A percentile compares a stretch with the other conserved stretches of the same genome.
These are phyloP conservation scores for Sibirionetta formosa DNA, from an alignment of 2,797 vertebrate genomes.

Conservation along the genomic window DNA sequence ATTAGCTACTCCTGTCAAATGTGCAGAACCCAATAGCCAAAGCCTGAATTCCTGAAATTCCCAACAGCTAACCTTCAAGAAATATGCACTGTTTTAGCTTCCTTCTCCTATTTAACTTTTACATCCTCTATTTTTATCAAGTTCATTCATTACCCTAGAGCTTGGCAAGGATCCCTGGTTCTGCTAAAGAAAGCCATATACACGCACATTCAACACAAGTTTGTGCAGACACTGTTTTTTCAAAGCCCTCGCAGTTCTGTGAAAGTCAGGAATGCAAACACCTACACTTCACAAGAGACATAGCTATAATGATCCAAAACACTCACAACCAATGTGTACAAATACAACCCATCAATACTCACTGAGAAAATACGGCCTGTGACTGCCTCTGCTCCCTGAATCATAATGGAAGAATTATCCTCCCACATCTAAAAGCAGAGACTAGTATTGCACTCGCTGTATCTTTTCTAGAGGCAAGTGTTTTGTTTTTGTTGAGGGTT, in stretches of 20 bases:
- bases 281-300: slow-evolving; percentile 57
- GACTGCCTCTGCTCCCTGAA: slow-evolving; percentile 49
- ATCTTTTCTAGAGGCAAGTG: background rate
- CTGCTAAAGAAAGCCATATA: slow-evolving; percentile 23
- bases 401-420: slow-evolving; percentile 2
- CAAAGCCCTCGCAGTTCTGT: slow-evolving; percentile 13
- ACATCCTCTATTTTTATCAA: background rate
- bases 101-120: background rate
- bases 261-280: slow-evolving; percentile 57
- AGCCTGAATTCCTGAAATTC: background rate
- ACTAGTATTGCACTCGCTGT: background rate
- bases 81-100: background rate
- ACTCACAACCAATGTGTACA: slow-evolving; percentile 50
- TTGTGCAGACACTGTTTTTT: background rate
- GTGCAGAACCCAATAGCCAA: background rate
- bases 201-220: background rate
- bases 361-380: slow-evolving; percentile 17
- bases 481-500: background rate
- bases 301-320: slow-evolving; percentile 44
- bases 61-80: background rate
- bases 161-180: slow-evolving; percentile 41
- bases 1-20: background rate
- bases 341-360: slow-evolving; percentile 45
- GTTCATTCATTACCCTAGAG: slow-evolving; percentile 16
- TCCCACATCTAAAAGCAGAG: slow-evolving; percentile 33